phyloP scores from a whole-genome alignment of 1,140 invertebrate species.

The Cotesia glomerata region DNA sequence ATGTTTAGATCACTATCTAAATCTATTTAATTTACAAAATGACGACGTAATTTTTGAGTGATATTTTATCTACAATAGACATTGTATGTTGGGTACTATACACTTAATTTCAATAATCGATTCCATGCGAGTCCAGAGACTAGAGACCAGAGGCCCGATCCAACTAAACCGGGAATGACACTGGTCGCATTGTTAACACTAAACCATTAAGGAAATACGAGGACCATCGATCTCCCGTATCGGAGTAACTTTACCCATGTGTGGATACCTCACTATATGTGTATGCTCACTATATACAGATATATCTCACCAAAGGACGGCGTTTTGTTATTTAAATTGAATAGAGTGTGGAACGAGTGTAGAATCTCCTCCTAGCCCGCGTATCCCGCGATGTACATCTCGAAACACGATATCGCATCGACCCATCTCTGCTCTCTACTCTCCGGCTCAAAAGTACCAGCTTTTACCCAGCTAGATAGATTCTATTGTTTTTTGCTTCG shows the following conservation, averaged over 20 bases:
- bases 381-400: background rate
- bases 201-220: background rate
- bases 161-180: background rate
- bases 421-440: background rate
- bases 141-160: no score
- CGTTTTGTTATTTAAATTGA: constrained; percentile 6
- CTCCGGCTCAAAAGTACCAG: background rate
- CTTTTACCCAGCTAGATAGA: no score
- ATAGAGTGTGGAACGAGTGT: constrained; percentile 5
- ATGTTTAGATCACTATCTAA: background rate
- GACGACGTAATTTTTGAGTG: background rate
- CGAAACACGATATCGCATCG: constrained; percentile 5
- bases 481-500: background rate
- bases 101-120: no score
- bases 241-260: no score
- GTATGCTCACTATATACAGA: no score
- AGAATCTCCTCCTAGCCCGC: background rate
- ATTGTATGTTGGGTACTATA: no score
- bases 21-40: background rate
- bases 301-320: background rate
- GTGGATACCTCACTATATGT: no score
- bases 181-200: background rate
- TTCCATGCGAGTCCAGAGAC: no score
- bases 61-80: no score
- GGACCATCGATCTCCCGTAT: background rate